Conservation (phyloP, 2,797 vertebrate genomes). For the Threskiornis aethiopicus region DNA sequence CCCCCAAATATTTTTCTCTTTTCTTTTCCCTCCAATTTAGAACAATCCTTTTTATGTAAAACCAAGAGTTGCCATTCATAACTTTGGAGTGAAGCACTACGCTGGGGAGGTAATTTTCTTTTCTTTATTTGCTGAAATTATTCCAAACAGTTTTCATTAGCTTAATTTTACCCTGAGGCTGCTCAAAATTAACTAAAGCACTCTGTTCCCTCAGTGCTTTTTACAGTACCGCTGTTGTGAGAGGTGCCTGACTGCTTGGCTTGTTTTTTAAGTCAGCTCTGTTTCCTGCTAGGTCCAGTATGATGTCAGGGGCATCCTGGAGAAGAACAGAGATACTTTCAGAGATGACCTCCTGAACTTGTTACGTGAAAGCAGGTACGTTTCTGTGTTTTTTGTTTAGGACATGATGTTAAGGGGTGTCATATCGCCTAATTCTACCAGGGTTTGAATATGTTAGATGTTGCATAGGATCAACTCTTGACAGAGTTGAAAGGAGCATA, state of each 20-base stretch:
- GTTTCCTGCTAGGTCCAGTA: conserved; percentile 87
- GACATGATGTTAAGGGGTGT: not conserved
- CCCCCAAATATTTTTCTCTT: not conserved
- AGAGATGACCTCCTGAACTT: conserved; percentile 93
- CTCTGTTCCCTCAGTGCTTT: not conserved
- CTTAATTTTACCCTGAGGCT: conserved; percentile 40
- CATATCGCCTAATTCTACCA: not conserved
- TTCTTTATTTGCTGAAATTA: conserved; percentile 19
- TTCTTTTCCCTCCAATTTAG: conserved; percentile 70
- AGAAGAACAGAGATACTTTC: conserved; percentile 97
- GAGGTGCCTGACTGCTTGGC: not conserved
- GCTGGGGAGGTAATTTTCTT: conserved; percentile 89
- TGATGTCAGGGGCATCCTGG: conserved; percentile 91
- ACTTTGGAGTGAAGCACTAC: conserved; percentile 94
- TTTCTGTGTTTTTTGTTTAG: not conserved
- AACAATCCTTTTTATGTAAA: conserved; percentile 96
- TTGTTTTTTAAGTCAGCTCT: not conserved
- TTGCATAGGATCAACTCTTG: not conserved
- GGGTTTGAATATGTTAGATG: not conserved
- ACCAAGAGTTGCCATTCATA: conserved; percentile 91
- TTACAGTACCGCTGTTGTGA: not conserved
- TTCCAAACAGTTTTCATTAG: conserved; percentile 8
- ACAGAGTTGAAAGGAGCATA: not conserved
- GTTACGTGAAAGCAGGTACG: conserved; percentile 91
- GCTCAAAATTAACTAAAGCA: not conserved